phyloP scores from a whole-genome alignment of 2,113 vertebrate genomes.

The Pelvicachromis taeniatus region DNA sequence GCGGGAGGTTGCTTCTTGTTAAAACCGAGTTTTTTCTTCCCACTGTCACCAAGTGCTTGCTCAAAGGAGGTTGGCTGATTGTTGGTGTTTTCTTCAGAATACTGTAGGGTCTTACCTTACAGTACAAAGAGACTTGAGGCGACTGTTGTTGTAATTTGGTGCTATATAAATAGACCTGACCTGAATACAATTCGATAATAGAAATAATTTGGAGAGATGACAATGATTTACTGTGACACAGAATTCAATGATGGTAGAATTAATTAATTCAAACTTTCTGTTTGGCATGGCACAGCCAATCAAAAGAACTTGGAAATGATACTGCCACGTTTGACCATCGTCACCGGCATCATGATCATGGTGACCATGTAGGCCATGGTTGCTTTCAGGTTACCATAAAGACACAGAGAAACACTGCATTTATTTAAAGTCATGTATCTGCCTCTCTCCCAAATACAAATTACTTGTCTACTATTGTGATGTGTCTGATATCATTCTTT shows the following conservation, averaged over 20 bases:
- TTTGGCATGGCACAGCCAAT: neutral
- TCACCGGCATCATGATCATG: neutral
- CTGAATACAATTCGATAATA: neutral
- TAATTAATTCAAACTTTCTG: neutral
- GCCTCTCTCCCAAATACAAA: neutral
- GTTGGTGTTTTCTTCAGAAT: neutral
- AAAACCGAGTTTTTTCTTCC: neutral
- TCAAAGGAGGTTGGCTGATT: neutral
- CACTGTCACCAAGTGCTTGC: rapidly evolving
- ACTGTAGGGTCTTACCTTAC: rapidly evolving
- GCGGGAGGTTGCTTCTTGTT: neutral
- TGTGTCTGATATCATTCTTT: neutral
- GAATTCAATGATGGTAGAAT: neutral
- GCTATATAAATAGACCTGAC: neutral
- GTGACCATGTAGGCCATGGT: neutral
- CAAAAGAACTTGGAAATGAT: neutral
- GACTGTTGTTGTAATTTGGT: neutral
- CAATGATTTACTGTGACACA: neutral
- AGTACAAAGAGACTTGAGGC: neutral
- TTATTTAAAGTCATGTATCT: neutral
- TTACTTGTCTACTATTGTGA: neutral
- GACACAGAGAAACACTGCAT: neutral
- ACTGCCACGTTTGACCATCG: rapidly evolving
- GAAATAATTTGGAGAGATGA: neutral
- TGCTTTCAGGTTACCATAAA: neutral